Conservation (phyloP, 2,888 invertebrate species). For the Nemotelus pantherinus region DNA sequence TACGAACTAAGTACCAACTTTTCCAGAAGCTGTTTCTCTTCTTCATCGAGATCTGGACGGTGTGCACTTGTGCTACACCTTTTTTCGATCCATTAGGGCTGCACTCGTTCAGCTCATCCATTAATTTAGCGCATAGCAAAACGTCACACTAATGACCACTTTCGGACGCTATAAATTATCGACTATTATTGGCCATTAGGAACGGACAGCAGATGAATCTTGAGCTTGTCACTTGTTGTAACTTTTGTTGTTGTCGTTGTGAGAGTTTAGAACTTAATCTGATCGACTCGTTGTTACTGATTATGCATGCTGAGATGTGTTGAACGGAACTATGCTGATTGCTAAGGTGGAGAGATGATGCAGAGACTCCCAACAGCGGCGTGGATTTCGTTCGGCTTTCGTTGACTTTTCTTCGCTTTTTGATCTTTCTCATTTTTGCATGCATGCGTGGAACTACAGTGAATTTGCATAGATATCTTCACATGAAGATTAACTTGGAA, state of each 20-base stretch:
- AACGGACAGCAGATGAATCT: constrained; percentile 18
- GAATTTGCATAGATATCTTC: constrained; percentile 1
- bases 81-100: not conserved
- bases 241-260: no score
- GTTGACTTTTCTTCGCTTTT: constrained; percentile 2
- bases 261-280: constrained; percentile 7
- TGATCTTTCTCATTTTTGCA: no score
- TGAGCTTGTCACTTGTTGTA: constrained; percentile 19
- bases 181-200: constrained; percentile 32
- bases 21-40: no score
- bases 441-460: not conserved
- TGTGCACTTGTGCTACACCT: no score
- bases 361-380: no score
- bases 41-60: no score
- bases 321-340: no score
- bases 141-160: constrained; percentile 32
- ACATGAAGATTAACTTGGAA: constrained; percentile 3
- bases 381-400: not conserved
- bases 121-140: constrained; percentile 20
- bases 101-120: constrained; percentile 5
- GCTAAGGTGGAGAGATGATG: no score
- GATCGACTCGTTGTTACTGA: not conserved
- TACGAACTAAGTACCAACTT: no score
- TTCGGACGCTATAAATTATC: constrained; percentile 24
- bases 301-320: not conserved